Evolutionary conservation across 2,797 vertebrate species (phyloP), one percentile per base, ranked within the genome.

Genomic region (Hapalemur alaotrensis): DNA sequence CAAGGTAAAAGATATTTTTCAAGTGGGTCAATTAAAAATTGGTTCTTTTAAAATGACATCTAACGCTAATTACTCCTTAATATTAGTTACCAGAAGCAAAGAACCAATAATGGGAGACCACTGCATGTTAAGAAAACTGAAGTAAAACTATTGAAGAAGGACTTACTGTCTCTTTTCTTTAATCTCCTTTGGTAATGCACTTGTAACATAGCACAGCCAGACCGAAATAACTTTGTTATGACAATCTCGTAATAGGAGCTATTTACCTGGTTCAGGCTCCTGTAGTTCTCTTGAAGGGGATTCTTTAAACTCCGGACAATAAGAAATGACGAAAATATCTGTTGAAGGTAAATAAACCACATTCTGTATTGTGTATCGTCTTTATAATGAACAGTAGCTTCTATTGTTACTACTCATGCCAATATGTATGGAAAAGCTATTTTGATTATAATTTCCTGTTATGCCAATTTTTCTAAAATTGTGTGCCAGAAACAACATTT

Each of bases 401-500:
- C 30, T 79, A 38, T 85, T 73, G 13, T 78, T 72, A 38, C 4
- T 43, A 32, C 18, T 87, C 17, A 78, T 59, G 28, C 23, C 38
- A 70, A 17, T 30, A 25, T 11, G 14, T 35, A 69, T 30, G 23
- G 30, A 89, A 91, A 92, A 87, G 12, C 3, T 80, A 41, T 75
- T 95, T 90, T 88, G 10, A 70, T 46, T 63, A 46, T 22, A 92
- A 41, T 87, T 75, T 95, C 23, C n/a, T 70, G 28, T 63, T 70
- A 69, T 43, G 5, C 25, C 85, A 54, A 54, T 48, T 92, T 95
- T 63, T 90, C 63, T 92, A 81, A 86, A 57, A 73, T 67, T 93
- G 17, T 69, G 50, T n/a, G 13, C 30, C n/a, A 52, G 54, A 57
- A 18, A 65, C 15, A 43, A 15, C 32, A 52, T 57, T 73, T 46